Evolutionary conservation across 2,113 vertebrate species (phyloP).

Genomic region (Pterocles orientalis): DNA sequence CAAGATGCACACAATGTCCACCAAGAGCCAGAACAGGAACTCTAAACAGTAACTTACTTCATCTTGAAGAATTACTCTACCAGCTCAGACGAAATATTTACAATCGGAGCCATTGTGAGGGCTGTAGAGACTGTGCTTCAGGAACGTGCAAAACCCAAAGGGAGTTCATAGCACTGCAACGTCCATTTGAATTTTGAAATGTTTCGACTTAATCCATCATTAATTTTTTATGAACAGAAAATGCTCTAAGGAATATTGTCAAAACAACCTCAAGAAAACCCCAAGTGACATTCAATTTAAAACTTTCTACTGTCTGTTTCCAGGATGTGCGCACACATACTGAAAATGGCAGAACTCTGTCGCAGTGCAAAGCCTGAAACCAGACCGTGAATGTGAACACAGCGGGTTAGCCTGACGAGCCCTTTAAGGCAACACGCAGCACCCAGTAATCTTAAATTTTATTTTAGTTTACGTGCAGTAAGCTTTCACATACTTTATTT

Average conservation of each 20-base stretch:
- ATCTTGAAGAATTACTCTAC: background rate
- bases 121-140: background rate
- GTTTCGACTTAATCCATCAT: background rate
- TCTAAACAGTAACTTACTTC: background rate
- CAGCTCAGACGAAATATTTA: background rate
- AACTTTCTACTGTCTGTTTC: background rate
- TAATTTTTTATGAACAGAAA: background rate
- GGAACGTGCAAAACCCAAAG: background rate
- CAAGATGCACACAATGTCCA: background rate
- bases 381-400: background rate
- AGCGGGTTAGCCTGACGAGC: background rate
- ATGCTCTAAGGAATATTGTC: background rate
- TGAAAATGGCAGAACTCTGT: background rate
- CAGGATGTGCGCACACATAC: background rate
- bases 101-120: background rate
- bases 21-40: background rate
- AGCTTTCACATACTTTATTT: constrained; percentile 3
- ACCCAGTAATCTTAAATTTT: background rate
- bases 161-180: background rate
- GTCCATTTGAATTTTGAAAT: background rate
- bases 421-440: background rate
- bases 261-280: background rate
- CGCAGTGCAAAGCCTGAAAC: background rate
- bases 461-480: background rate
- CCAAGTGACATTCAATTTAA: background rate